Evolutionary conservation across 53 echinoderm and acorn worm species (phyloP).

Genomic region (Patiria pectinifera): DNA sequence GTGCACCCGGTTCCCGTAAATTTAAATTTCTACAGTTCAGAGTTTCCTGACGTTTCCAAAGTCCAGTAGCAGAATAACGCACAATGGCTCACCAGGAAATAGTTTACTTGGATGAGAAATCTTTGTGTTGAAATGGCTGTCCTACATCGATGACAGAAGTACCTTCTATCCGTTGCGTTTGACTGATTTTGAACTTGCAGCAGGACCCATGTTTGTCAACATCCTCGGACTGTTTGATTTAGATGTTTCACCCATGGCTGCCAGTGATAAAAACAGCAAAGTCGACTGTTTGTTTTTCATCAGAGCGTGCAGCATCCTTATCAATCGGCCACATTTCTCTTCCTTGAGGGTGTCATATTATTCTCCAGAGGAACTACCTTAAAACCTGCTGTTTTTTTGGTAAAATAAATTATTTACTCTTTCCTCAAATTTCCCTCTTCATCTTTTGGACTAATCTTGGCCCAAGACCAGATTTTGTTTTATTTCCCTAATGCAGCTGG

Average conservation of each 20-base stretch:
- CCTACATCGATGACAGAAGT: neutral
- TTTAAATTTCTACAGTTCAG: no score
- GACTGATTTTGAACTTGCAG: neutral
- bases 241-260: slow-evolving; percentile 20
- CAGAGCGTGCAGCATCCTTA: neutral
- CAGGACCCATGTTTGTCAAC: neutral
- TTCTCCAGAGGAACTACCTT: slow-evolving; percentile 14
- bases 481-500: neutral
- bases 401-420: neutral
- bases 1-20: no score
- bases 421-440: neutral
- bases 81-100: no score
- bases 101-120: no score
- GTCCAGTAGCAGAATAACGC: no score
- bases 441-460: no score
- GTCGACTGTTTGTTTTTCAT: slow-evolving; percentile 4
- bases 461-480: neutral
- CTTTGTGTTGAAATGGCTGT: no score
- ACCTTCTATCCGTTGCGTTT: neutral
- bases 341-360: slow-evolving; percentile 51
- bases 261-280: slow-evolving; percentile 25
- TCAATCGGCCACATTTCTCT: slow-evolving; percentile 30
- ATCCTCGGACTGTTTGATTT: neutral
- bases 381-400: neutral
- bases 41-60: no score